phyloP scores from a whole-genome alignment of 2,888 invertebrate genomes.

The Chrysina gloriosa region DNA sequence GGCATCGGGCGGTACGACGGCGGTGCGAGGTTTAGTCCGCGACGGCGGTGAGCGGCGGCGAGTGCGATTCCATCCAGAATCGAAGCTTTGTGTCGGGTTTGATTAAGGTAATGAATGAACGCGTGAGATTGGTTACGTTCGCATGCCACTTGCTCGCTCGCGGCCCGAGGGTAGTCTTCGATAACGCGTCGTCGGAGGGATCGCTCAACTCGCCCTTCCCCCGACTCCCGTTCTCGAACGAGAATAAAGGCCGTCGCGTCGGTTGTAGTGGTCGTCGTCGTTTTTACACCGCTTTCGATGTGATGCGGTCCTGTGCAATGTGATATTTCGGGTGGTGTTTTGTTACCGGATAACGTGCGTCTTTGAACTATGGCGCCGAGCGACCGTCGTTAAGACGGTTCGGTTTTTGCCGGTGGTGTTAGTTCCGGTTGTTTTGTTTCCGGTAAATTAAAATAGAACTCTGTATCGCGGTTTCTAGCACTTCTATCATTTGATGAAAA shows the following conservation, averaged over 20 bases:
- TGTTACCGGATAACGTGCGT: slow-evolving; percentile 37
- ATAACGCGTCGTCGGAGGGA: slow-evolving; percentile 43
- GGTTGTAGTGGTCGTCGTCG: background rate
- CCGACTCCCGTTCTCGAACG: background rate
- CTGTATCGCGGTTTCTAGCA: too few relatives aligned
- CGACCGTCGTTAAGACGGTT: background rate
- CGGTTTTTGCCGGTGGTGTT: background rate
- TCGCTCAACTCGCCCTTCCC: slow-evolving; percentile 27
- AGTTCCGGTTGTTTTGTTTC: background rate
- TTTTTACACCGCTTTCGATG: slow-evolving; percentile 2
- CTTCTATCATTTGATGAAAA: too few relatives aligned
- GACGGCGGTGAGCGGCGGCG: too few relatives aligned
- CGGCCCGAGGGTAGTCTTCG: slow-evolving; percentile 42
- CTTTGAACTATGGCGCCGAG: background rate
- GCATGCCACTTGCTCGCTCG: slow-evolving; percentile 49
- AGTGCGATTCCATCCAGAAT: too few relatives aligned
- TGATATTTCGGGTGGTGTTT: slow-evolving; percentile 46
- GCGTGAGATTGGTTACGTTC: slow-evolving; percentile 64
- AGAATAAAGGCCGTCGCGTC: background rate
- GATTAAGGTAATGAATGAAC: slow-evolving; percentile 64
- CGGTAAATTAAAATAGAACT: too few relatives aligned
- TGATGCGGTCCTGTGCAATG: slow-evolving; percentile 39
- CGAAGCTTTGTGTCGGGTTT: slow-evolving; percentile 54
- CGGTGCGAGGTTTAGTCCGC: slow-evolving; percentile 17
- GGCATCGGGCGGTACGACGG: too few relatives aligned